Percentiles rank a stretch among this genome's conserved stretches.
These are phyloP conservation scores for Hydrozoanthus gracilis DNA, from an alignment of 92 coral and sea anemone genomes.

Conservation along the genomic window DNA sequence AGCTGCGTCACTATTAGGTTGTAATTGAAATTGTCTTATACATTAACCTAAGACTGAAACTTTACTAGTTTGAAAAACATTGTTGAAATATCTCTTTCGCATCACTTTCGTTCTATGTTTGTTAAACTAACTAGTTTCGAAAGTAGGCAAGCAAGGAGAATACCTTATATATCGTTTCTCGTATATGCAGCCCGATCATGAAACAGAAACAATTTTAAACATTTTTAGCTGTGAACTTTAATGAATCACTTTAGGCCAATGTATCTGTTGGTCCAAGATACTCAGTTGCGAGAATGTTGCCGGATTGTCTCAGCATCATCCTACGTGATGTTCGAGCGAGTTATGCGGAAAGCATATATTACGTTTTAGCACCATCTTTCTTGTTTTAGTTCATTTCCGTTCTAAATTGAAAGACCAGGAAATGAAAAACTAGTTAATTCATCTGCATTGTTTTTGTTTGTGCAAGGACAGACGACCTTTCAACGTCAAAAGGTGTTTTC, in stretches of 20 bases:
- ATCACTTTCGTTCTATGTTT: neutral
- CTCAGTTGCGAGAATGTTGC: too few species aligned
- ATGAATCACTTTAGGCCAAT: neutral
- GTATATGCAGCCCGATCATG: too few species aligned
- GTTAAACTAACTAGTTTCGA: neutral
- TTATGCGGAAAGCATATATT: neutral
- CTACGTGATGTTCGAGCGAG: conserved; percentile 12
- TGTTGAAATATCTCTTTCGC: neutral
- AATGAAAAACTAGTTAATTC: neutral
- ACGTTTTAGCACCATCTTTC: neutral
- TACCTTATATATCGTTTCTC: neutral
- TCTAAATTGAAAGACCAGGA: conserved; percentile 6
- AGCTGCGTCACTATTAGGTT: neutral
- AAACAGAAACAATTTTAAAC: neutral
- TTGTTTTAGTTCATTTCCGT: neutral
- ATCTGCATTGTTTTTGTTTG: neutral
- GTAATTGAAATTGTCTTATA: neutral
- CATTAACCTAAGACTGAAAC: neutral
- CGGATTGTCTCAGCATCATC: too few species aligned
- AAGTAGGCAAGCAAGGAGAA: neutral
- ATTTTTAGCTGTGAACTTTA: neutral
- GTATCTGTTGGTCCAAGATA: too few species aligned
- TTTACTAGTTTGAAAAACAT: neutral
- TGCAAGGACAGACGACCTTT: neutral
- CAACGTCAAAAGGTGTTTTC: neutral